Evolutionary conservation across 2,113 vertebrate species (phyloP).

Genomic region (Actinemys pallida): DNA sequence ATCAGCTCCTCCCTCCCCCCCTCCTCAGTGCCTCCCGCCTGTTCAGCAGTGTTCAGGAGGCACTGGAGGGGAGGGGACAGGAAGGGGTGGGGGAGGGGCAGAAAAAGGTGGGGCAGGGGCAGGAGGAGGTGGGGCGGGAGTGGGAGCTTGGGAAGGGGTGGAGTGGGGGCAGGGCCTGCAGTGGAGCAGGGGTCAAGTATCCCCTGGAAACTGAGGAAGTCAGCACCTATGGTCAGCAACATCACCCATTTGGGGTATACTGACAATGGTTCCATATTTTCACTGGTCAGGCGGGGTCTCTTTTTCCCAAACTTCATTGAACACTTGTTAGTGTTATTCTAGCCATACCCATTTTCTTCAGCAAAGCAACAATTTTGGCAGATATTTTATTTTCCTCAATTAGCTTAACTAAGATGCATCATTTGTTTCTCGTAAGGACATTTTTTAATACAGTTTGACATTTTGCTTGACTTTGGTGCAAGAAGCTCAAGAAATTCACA

Average conservation of each 20-base stretch:
- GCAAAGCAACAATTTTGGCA: background rate
- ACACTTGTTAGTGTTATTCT: background rate
- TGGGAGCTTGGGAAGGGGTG: no score
- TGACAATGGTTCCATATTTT: background rate
- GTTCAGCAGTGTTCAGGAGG: no score
- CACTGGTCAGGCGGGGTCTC: background rate
- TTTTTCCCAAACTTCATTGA: background rate
- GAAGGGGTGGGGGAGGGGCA: no score
- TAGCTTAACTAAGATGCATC: conserved; percentile 7
- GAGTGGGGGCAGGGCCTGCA: no score
- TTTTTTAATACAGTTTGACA: conserved; percentile 26
- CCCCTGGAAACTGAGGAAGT: no score
- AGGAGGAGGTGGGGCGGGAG: no score
- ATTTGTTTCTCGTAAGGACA: conserved; percentile 45
- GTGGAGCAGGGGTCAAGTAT: no score
- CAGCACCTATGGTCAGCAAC: background rate
- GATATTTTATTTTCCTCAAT: conserved; percentile 8
- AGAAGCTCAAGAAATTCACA: conserved; percentile 34
- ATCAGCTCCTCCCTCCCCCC: no score
- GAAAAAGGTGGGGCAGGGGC: no score
- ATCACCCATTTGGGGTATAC: background rate
- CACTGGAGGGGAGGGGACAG: no score
- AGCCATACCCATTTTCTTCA: background rate
- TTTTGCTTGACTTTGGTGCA: background rate
- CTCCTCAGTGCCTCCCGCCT: no score